Conservation (phyloP, 2,113 vertebrate genomes). For the Antidorcas marsupialis region DNA sequence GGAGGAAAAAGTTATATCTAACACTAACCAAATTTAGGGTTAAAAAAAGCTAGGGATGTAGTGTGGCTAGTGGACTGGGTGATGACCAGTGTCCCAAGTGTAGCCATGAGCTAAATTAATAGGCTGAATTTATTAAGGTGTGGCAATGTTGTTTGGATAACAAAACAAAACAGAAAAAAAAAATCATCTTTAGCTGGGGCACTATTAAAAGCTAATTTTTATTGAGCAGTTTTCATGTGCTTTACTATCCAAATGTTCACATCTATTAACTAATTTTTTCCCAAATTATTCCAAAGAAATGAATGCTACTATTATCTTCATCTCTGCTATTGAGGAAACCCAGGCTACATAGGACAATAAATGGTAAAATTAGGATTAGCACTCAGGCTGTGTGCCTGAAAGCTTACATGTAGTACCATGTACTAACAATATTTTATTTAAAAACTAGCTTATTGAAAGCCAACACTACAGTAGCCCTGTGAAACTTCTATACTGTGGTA, state of each 20-base stretch:
- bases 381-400: neutral
- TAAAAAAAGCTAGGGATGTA: neutral
- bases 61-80: neutral
- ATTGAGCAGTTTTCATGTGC: neutral
- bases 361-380: neutral
- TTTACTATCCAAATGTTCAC: neutral
- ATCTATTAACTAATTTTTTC: neutral
- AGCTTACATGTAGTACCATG: neutral
- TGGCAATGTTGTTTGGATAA: neutral
- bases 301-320: neutral
- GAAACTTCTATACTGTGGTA: neutral
- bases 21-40: neutral
- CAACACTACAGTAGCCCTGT: neutral
- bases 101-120: neutral
- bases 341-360: neutral
- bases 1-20: neutral
- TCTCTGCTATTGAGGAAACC: neutral
- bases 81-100: neutral
- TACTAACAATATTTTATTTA: neutral
- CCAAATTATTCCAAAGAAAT: neutral
- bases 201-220: neutral
- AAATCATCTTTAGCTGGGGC: neutral
- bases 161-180: neutral
- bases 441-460: neutral
- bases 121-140: neutral